Percentiles rank a stretch among this genome's conserved stretches.
phyloP scores from a whole-genome alignment of 2,113 vertebrate species.

The Gnathonemus echidnorhynchus region DNA sequence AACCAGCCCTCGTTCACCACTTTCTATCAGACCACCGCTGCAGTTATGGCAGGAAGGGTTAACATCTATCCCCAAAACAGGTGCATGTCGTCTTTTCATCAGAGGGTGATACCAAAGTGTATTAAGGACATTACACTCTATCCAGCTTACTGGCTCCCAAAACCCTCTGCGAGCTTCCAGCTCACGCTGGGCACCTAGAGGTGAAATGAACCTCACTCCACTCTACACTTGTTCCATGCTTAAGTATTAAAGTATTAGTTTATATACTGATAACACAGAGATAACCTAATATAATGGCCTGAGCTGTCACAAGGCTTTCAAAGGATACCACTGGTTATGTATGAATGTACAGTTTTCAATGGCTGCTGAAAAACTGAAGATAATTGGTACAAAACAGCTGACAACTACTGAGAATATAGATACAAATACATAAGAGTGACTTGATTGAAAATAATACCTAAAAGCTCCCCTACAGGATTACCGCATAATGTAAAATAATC shows the following conservation, averaged over 20 bases:
- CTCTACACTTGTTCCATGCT: not conserved
- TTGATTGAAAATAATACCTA: not conserved
- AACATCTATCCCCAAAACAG: not conserved
- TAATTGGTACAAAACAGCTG: not conserved
- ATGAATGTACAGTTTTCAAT: not conserved
- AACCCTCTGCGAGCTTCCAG: not conserved
- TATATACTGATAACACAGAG: not conserved
- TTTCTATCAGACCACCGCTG: conserved; percentile 38
- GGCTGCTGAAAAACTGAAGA: not conserved
- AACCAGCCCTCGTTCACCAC: conserved; percentile 46
- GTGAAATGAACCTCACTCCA: not conserved
- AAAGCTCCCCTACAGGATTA: not conserved
- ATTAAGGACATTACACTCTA: not conserved
- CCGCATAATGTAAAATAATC: not conserved
- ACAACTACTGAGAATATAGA: not conserved
- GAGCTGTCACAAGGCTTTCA: not conserved
- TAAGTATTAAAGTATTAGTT: too few species aligned
- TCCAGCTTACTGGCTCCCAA: not conserved
- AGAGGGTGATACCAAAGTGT: not conserved
- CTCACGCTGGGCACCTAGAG: not conserved
- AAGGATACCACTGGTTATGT: not conserved
- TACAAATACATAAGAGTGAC: not conserved
- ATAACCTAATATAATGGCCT: not conserved
- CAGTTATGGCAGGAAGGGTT: not conserved
- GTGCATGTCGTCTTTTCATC: not conserved